Conservation (phyloP, 2,888 invertebrate genomes). For the Caenorhabditis japonica region DNA sequence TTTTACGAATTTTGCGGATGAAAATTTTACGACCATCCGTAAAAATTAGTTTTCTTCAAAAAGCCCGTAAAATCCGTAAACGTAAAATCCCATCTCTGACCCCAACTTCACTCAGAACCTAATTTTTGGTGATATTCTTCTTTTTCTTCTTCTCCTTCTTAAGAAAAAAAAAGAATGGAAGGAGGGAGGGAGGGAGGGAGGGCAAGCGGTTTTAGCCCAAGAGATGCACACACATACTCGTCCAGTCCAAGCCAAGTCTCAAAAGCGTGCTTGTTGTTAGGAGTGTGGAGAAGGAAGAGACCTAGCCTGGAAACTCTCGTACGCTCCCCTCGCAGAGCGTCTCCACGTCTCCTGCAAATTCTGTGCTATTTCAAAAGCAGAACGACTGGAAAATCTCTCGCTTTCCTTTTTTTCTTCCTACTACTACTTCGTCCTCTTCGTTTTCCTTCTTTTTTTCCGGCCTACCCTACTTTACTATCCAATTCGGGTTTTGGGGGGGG, state of each 20-base stretch:
- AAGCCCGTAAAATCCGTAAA: too few relatives aligned
- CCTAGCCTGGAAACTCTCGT: not conserved
- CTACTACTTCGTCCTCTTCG: slow-evolving; percentile 11
- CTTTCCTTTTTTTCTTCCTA: slow-evolving; percentile 3
- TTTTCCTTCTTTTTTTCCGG: not conserved
- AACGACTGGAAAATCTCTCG: slow-evolving; percentile 11
- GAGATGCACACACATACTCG: not conserved
- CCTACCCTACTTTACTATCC: not conserved
- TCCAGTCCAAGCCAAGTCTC: not conserved
- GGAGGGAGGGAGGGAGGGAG: too few relatives aligned
- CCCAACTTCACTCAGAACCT: too few relatives aligned
- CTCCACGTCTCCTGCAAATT: not conserved
- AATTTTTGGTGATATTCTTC: not conserved
- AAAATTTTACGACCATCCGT: too few relatives aligned
- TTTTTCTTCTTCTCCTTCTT: too few relatives aligned
- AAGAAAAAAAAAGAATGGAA: too few relatives aligned
- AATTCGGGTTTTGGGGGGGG: too few relatives aligned
- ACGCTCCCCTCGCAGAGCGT: not conserved
- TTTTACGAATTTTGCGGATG: too few relatives aligned
- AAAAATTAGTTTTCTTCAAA: too few relatives aligned
- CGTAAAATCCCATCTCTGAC: too few relatives aligned
- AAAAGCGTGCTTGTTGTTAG: slow-evolving; percentile 3
- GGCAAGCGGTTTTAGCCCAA: not conserved
- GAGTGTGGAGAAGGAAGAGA: not conserved
- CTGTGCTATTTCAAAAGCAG: slow-evolving; percentile 2